phyloP scores from a whole-genome alignment of 2,113 vertebrate genomes.

The Actenoides lindsayi region DNA sequence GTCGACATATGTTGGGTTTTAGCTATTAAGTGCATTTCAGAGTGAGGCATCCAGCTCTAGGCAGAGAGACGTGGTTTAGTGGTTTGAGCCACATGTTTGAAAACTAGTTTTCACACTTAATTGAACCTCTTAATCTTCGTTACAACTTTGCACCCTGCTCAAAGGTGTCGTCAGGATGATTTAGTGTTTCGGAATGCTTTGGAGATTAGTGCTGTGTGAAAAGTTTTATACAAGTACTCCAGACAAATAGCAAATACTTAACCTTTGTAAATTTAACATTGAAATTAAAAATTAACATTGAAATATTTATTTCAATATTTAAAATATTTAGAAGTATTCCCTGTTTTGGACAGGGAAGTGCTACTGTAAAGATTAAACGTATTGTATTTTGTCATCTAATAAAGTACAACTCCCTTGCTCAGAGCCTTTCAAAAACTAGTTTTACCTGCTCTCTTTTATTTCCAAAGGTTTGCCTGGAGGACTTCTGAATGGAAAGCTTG shows the following conservation, averaged over 20 bases:
- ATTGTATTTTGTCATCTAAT: not conserved
- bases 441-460: not conserved
- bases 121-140: conserved; percentile 21
- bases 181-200: not conserved
- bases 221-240: not conserved
- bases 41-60: not conserved
- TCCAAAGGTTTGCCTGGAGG: conserved; percentile 89
- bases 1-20: not conserved
- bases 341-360: not conserved
- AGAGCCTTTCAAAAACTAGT: not conserved
- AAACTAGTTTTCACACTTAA: conserved; percentile 34
- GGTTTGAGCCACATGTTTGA: conserved; percentile 12
- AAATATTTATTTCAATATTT: no score
- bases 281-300: not conserved
- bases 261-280: not conserved
- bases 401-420: not conserved
- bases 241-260: conserved; percentile 12
- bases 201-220: not conserved
- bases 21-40: not conserved
- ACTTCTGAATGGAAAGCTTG: conserved; percentile 92
- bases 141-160: not conserved
- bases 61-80: not conserved
- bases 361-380: not conserved
- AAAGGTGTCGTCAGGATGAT: conserved; percentile 39
- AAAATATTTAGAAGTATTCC: not conserved